phyloP scores from a whole-genome alignment of 2,113 vertebrate species.

The Plotosus lineatus region DNA sequence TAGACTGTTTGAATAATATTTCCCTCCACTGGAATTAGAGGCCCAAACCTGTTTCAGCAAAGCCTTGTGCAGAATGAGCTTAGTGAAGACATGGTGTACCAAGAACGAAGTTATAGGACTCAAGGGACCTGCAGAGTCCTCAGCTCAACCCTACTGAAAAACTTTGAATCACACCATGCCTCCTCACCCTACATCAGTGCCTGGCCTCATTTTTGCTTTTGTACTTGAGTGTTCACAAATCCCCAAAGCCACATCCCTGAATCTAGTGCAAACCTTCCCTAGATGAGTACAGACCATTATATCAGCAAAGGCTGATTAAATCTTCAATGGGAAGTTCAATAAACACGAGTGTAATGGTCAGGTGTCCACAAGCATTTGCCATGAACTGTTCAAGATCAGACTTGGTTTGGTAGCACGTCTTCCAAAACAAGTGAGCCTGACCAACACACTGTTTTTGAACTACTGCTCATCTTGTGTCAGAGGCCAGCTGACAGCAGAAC shows the following conservation, averaged over 20 bases:
- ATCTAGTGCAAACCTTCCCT: not conserved
- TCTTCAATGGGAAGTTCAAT: not conserved
- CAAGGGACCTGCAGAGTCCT: not conserved
- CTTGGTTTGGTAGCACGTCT: not conserved
- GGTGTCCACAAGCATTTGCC: not conserved
- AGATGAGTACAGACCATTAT: not conserved
- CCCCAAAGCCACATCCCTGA: not conserved
- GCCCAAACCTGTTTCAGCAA: not conserved
- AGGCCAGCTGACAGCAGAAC: not conserved
- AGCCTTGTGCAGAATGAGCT: not conserved
- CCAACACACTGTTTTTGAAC: not conserved
- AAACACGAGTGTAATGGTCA: not conserved
- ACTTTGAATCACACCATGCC: not conserved
- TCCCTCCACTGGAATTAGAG: not conserved
- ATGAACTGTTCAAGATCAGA: not conserved
- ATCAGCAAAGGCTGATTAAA: not conserved
- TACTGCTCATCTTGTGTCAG: not conserved
- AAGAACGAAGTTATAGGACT: not conserved
- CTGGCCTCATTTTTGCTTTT: not conserved
- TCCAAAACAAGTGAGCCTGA: not conserved
- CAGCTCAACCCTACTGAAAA: not conserved
- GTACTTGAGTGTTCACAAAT: not conserved
- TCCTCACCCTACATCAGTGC: not conserved
- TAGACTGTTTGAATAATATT: not conserved
- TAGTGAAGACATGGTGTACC: not conserved